phyloP scores from a whole-genome alignment of 2,113 vertebrate species.

The Nothobranchius furzeri region DNA sequence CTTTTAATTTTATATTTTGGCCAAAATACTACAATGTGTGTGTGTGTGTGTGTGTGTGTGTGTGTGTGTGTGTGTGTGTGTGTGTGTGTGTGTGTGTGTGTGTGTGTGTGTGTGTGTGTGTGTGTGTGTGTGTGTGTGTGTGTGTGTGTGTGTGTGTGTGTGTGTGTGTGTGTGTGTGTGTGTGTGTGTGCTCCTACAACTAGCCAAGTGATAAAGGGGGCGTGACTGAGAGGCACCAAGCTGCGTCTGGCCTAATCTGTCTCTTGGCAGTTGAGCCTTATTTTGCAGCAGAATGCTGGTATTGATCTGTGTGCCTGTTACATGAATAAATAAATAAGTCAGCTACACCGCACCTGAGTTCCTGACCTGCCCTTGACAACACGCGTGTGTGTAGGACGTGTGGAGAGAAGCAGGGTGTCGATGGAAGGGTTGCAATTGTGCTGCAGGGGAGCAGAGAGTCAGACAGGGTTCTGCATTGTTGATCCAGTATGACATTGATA shows the following conservation, averaged over 20 bases:
- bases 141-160: slow-evolving; percentile 6
- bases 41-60: background rate
- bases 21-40: background rate
- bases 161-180: background rate
- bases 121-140: background rate
- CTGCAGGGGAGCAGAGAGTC: slow-evolving; percentile 71
- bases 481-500: slow-evolving; percentile 85
- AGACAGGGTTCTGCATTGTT: slow-evolving; percentile 82
- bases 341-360: slow-evolving; percentile 68
- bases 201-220: slow-evolving; percentile 26
- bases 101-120: slow-evolving; percentile 7
- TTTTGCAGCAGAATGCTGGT: slow-evolving; percentile 69
- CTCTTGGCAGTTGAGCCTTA: slow-evolving; percentile 62
- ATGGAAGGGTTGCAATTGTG: slow-evolving; percentile 62
- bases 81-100: background rate
- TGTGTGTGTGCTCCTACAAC: background rate
- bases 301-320: slow-evolving; percentile 73
- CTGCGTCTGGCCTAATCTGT: slow-evolving; percentile 62
- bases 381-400: slow-evolving; percentile 29
- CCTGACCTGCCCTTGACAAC: slow-evolving; percentile 77
- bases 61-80: too few relatives aligned
- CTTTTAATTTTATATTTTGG: background rate
- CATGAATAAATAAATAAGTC: slow-evolving; percentile 78
- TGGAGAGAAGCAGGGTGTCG: slow-evolving; percentile 28
- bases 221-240: slow-evolving; percentile 37